phyloP scores from a whole-genome alignment of 2,797 vertebrate species.

The Ateles fusciceps region DNA sequence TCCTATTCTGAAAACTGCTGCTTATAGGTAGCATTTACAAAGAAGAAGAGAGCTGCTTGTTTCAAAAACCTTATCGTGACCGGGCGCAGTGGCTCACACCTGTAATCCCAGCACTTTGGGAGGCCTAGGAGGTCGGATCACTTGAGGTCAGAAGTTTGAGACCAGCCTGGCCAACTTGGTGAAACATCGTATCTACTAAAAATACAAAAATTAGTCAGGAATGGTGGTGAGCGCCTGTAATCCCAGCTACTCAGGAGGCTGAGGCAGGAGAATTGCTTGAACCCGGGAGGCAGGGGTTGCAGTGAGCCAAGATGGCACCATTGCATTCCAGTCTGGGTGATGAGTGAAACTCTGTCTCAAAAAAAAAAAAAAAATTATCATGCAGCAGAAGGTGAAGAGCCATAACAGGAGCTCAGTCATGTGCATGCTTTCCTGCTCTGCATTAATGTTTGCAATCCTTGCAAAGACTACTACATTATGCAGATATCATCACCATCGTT shows the following conservation, averaged over 20 bases:
- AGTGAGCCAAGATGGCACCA: background rate
- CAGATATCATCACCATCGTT: background rate
- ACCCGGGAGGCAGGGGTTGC: background rate
- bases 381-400: background rate
- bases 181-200: background rate
- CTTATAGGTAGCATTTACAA: background rate
- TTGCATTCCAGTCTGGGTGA: background rate
- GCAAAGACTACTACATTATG: background rate
- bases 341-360: background rate
- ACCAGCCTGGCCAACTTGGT: background rate
- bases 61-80: background rate
- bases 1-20: background rate
- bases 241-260: background rate
- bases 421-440: background rate
- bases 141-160: background rate
- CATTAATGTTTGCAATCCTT: background rate
- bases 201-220: background rate
- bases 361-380: too few species aligned
- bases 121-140: rapidly evolving
- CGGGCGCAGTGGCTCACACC: rapidly evolving
- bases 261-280: background rate
- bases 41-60: background rate
- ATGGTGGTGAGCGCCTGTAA: background rate
- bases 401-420: rapidly evolving
- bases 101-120: background rate